Conservation (phyloP, 2,888 invertebrate genomes). For the Drosophila merina region DNA sequence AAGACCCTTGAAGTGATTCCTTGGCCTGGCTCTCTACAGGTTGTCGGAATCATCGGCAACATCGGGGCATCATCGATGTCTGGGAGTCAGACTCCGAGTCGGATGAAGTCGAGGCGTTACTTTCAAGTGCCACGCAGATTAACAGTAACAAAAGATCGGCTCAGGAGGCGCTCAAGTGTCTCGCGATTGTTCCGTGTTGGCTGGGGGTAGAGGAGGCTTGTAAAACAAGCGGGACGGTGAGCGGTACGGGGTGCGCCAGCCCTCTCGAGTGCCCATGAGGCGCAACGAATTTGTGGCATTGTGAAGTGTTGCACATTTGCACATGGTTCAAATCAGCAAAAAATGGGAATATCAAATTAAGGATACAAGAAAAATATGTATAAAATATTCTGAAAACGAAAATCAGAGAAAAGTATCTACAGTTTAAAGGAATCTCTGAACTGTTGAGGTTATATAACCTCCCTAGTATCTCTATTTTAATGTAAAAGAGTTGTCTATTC, state of each 20-base stretch:
- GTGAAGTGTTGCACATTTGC: slow-evolving; percentile 22
- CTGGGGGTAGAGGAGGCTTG: neutral
- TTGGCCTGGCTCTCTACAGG: slow-evolving; percentile 38
- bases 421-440: too few species aligned
- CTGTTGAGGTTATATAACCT: too few species aligned
- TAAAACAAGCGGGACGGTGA: slow-evolving; percentile 3
- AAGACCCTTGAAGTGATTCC: slow-evolving; percentile 55
- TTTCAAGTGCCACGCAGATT: slow-evolving; percentile 60
- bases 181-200: slow-evolving; percentile 9
- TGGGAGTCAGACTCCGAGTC: slow-evolving; percentile 12
- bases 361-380: neutral
- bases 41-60: slow-evolving; percentile 42
- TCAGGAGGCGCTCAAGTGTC: slow-evolving; percentile 50
- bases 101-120: slow-evolving; percentile 44
- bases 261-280: slow-evolving; percentile 26
- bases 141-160: slow-evolving; percentile 68
- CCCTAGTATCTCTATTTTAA: too few species aligned
- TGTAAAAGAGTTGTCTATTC: too few species aligned
- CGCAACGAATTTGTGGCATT: slow-evolving; percentile 37
- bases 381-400: neutral
- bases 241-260: slow-evolving; percentile 14
- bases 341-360: neutral
- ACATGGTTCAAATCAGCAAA: slow-evolving; percentile 4
- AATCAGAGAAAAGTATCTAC: too few species aligned
- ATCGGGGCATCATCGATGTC: slow-evolving; percentile 45